Base-by-base conservation (phyloP, 2,888 invertebrate genomes). In the Acronicta alni region DNA sequence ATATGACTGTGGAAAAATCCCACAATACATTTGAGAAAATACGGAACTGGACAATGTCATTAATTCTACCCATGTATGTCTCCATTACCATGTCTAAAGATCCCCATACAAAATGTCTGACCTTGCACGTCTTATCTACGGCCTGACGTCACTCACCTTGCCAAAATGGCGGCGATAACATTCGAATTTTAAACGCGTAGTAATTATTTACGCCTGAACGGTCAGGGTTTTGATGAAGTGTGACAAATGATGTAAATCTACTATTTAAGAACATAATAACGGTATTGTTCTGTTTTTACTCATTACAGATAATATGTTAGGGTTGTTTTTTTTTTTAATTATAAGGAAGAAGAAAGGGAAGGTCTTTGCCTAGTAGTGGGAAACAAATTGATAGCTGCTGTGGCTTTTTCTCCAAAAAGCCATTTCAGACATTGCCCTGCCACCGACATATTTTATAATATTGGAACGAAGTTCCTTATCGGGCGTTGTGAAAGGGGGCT, bases 91-190 rank as follows among this genome's bases (percentile, higher is more conserved):
- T 12, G 12, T 17, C 26, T 44, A 18, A 70, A 64, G 70, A 43
- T 54, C 39, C 47, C 14, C 10, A 37, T 30, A 12, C 55, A n/a
- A 52, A 71, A 63, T 41, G 32, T 17, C 16, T 38, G 46, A 59
- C 75, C 75, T 75, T 71, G 60, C 8, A 15, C 23, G 7, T 38
- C 43, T 72, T 74, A 75, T 68, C 74, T 73, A 43, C 20, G 45
- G 14, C 17, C 0, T 72, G 66, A 72, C 72, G 72, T 66, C 61
- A 72, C n/a, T 17, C 10, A 30, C 67, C 52, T 42, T 48, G 59
- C 35, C 16, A 47, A 20, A 35, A 58, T 57, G 46, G 47, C 57
- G 53, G 53, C 56, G 72, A 72, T 74, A 72, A 72, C 67, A 18
- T 39, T 47, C 32, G 55, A 62, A 72, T 72, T 74, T 58, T 23